Conservation (phyloP, 2,888 invertebrate species). For the Tipula vernalis region DNA sequence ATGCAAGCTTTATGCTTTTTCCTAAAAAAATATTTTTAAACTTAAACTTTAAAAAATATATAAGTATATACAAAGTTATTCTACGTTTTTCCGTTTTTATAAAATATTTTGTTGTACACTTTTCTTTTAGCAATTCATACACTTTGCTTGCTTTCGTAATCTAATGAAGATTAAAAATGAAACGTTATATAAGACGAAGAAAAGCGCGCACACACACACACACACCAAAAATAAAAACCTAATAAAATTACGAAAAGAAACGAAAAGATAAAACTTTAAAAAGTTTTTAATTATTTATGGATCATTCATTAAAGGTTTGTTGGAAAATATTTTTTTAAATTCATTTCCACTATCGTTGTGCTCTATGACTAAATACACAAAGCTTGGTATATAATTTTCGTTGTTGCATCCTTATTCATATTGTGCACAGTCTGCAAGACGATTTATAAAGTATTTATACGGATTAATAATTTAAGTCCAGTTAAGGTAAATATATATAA, state of each 20-base stretch:
- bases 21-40: background rate
- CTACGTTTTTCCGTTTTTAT: background rate
- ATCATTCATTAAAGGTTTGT: background rate
- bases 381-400: background rate
- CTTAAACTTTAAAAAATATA: background rate
- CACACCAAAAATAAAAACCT: background rate
- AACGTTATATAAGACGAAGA: background rate
- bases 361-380: background rate
- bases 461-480: background rate
- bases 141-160: background rate
- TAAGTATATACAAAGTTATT: background rate
- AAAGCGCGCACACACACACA: background rate
- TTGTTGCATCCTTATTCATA: background rate
- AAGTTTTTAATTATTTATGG: background rate
- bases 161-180: background rate
- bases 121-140: background rate
- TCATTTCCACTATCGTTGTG: background rate
- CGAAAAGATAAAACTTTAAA: background rate
- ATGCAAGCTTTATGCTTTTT: background rate
- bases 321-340: background rate
- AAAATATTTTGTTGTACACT: background rate
- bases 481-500: background rate
- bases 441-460: background rate
- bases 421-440: background rate
- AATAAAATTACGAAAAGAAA: background rate